Conservation (phyloP, 2,113 vertebrate species). For the Rhizomys pruinosus region DNA sequence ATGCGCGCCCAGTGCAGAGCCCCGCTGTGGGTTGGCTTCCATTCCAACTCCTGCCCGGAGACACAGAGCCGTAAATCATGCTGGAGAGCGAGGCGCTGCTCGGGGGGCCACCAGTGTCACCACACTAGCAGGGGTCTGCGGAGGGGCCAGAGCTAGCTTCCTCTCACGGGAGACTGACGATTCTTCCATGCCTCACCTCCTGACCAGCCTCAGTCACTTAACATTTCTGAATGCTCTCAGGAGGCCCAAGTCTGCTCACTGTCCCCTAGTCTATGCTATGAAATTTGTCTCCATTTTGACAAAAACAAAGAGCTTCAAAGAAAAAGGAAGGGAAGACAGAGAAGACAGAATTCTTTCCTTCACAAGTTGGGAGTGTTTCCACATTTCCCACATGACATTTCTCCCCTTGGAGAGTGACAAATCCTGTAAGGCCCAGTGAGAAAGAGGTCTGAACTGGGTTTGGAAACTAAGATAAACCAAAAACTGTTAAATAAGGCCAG, state of each 20-base stretch:
- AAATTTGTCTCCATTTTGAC: slow-evolving; percentile 51
- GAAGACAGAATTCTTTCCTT: slow-evolving; percentile 22
- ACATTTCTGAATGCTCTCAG: slow-evolving; percentile 6
- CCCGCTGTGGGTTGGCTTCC: neutral
- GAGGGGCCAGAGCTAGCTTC: neutral
- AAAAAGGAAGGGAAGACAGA: neutral
- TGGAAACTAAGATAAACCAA: neutral
- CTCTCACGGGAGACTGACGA: neutral
- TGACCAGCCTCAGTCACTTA: neutral
- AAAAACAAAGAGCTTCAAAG: slow-evolving; percentile 52
- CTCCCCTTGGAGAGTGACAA: neutral
- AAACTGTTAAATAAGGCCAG: neutral
- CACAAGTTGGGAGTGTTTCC: neutral
- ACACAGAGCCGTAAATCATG: slow-evolving; percentile 30
- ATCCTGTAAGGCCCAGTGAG: neutral
- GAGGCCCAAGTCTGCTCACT: neutral
- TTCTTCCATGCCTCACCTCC: slow-evolving; percentile 48
- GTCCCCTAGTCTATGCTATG: neutral
- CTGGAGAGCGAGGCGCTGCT: neutral
- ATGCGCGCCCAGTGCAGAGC: slow-evolving; percentile 17
- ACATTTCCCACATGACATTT: neutral
- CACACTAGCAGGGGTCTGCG: neutral
- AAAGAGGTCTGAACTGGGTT: neutral
- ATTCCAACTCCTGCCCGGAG: slow-evolving; percentile 23
- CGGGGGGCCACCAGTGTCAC: neutral